phyloP scores from a whole-genome alignment of 2,113 vertebrate genomes.

The Ochotona curzoniae region DNA sequence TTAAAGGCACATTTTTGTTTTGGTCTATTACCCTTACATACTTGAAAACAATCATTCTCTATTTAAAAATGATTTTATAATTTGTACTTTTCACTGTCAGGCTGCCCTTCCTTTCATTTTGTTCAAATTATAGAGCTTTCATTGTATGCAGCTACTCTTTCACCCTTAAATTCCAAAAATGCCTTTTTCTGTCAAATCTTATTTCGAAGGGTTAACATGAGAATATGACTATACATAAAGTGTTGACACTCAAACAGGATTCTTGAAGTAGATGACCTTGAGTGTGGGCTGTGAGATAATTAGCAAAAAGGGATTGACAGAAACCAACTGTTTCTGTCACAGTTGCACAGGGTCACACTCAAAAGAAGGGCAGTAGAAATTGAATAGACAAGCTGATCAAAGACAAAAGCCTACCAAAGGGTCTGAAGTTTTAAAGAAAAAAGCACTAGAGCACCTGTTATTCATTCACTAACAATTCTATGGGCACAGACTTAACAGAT shows the following conservation, averaged over 20 bases:
- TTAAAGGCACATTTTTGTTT: slow-evolving; percentile 44
- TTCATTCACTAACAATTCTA: not conserved
- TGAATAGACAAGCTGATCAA: slow-evolving; percentile 56
- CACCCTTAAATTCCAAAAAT: slow-evolving; percentile 68
- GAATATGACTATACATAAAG: slow-evolving; percentile 43
- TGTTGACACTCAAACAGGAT: slow-evolving; percentile 41
- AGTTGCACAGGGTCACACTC: slow-evolving; percentile 36
- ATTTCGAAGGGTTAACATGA: slow-evolving; percentile 56
- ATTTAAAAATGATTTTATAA: slow-evolving; percentile 56
- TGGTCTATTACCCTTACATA: slow-evolving; percentile 15
- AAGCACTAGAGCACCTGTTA: not conserved
- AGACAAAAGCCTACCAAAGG: slow-evolving; percentile 30
- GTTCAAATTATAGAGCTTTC: slow-evolving; percentile 65
- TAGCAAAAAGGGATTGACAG: slow-evolving; percentile 67
- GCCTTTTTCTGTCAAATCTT: slow-evolving; percentile 66
- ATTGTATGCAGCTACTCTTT: slow-evolving; percentile 53
- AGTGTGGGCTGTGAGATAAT: slow-evolving; percentile 56
- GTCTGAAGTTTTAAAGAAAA: slow-evolving; percentile 29
- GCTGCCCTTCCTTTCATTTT: slow-evolving; percentile 54
- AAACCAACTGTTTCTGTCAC: slow-evolving; percentile 52
- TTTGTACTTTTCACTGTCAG: slow-evolving; percentile 68
- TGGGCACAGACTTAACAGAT: not conserved
- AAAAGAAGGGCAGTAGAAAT: slow-evolving; percentile 46
- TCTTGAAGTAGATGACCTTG: slow-evolving; percentile 63
- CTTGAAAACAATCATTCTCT: not conserved